These are phyloP conservation scores for Piscicola geometra DNA, from an alignment of 2,888 invertebrate genomes.

Conservation along the genomic window DNA sequence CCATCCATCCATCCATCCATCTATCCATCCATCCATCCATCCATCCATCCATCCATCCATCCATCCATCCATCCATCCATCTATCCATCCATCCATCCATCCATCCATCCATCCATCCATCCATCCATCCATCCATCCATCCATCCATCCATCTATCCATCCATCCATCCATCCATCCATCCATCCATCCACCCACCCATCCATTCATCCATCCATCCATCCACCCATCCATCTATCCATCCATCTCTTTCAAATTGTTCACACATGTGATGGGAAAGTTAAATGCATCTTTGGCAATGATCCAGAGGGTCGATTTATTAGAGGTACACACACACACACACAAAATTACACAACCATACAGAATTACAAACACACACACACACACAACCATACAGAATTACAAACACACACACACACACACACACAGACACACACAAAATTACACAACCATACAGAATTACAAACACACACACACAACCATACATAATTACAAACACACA, in stretches of 20 bases:
- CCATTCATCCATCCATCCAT: not conserved
- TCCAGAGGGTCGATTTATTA: no score
- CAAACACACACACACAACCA: slow-evolving; percentile 9
- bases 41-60: no score
- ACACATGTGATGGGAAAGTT: no score
- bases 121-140: not conserved
- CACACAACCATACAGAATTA: not conserved
- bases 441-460: slow-evolving; percentile 1
- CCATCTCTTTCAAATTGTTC: not conserved
- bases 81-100: no score
- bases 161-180: not conserved
- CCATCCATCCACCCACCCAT: not conserved
- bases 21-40: no score
- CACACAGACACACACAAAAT: slow-evolving; percentile 13
- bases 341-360: slow-evolving; percentile 27
- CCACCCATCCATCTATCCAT: not conserved
- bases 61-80: no score
- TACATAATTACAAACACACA: slow-evolving; percentile 10
- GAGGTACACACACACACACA: slow-evolving; percentile 36
- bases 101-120: no score
- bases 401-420: slow-evolving; percentile 14
- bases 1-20: no score
- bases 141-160: not conserved
- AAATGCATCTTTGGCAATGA: no score
- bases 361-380: slow-evolving; percentile 13